Evolutionary conservation across 1,140 invertebrate species (phyloP).

Genomic region (Leptinotarsa lineolata): DNA sequence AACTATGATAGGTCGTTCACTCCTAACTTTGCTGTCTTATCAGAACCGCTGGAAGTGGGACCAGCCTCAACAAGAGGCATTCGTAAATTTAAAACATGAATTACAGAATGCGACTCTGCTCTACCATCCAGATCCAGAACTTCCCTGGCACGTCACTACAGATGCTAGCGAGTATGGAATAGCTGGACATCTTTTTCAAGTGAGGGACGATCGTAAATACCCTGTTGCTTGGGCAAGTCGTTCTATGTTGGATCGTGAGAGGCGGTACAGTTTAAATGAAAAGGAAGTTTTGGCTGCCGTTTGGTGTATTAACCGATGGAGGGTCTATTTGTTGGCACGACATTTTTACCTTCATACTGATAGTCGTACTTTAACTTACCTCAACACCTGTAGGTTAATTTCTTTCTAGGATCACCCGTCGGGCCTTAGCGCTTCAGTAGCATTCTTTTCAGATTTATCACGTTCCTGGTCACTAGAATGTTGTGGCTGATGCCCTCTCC

Average conservation of each 20-base stretch:
- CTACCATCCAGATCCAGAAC: not conserved
- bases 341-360: not conserved
- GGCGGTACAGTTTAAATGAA: not conserved
- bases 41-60: not conserved
- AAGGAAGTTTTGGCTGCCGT: not conserved
- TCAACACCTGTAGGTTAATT: not conserved
- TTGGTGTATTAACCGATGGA: not conserved
- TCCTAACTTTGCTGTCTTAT: not conserved
- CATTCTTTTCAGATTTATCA: not conserved
- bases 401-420: not conserved
- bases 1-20: not conserved
- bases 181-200: not conserved
- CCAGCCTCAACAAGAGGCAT: not conserved
- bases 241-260: not conserved
- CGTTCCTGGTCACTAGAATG: not conserved
- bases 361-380: not conserved
- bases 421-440: not conserved
- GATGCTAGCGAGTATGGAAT: not conserved
- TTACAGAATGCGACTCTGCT: not conserved
- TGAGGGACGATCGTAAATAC: not conserved
- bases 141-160: not conserved
- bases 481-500: not conserved
- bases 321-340: not conserved
- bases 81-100: not conserved
- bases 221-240: not conserved